A percentile compares a stretch with the other conserved stretches of the same genome.
Conservation (phyloP, 2,797 vertebrate species). For the Oryzias dopingdopingensis region DNA sequence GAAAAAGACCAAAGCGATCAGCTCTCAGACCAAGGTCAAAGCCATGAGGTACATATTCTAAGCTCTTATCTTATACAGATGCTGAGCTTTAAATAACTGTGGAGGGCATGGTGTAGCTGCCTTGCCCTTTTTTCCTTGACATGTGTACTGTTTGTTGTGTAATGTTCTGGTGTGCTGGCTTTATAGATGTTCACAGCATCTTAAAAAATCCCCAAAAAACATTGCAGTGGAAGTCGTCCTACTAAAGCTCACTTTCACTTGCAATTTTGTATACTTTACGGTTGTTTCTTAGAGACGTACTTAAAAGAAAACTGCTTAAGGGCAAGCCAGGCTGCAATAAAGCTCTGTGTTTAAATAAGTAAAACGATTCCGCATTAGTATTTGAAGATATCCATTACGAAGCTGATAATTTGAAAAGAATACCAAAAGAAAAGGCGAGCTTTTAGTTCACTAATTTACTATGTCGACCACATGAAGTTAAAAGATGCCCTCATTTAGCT, state of each 20-base stretch:
- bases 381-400: slow-evolving; percentile 72
- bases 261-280: slow-evolving; percentile 37
- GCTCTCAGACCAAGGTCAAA: slow-evolving; percentile 59
- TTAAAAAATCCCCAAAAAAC: slow-evolving; percentile 2
- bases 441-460: slow-evolving; percentile 78
- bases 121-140: slow-evolving; percentile 20
- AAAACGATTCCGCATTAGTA: slow-evolving; percentile 69
- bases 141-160: slow-evolving; percentile 7
- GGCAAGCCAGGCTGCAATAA: slow-evolving; percentile 42
- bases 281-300: slow-evolving; percentile 50
- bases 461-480: slow-evolving; percentile 75
- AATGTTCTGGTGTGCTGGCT: slow-evolving; percentile 30
- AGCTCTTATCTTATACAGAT: slow-evolving; percentile 56
- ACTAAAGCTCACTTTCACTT: background rate
- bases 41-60: slow-evolving; percentile 43
- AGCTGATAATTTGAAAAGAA: slow-evolving; percentile 74
- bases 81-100: slow-evolving; percentile 39
- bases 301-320: slow-evolving; percentile 57
- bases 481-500: slow-evolving; percentile 82
- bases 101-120: slow-evolving; percentile 25
- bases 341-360: slow-evolving; percentile 59
- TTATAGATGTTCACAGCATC: slow-evolving; percentile 21
- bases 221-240: background rate
- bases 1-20: slow-evolving; percentile 67
- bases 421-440: slow-evolving; percentile 70